Evolutionary conservation across 1,140 invertebrate genomes (phyloP).

Genomic region (Drosophila tropicalis): DNA sequence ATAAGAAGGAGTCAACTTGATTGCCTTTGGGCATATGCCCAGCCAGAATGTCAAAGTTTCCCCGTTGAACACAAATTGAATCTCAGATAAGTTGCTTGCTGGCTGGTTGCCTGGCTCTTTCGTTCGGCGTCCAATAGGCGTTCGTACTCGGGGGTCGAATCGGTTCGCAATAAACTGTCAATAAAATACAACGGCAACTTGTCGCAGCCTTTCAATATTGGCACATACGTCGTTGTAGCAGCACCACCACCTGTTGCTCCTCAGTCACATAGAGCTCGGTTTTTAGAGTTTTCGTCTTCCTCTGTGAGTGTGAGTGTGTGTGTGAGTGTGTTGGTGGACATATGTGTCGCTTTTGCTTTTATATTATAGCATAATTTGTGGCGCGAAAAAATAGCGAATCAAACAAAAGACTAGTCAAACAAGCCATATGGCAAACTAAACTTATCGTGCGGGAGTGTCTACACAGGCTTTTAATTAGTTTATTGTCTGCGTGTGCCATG

Average conservation of each 20-base stretch:
- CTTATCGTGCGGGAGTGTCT: conserved; percentile 25
- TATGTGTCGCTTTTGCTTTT: conserved; percentile 15
- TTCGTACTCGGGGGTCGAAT: conserved; percentile 23
- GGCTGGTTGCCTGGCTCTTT: conserved; percentile 29
- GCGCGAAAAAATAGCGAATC: conserved; percentile 41
- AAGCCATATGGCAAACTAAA: conserved; percentile 68
- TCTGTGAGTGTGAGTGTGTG: background rate
- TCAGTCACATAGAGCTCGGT: conserved; percentile 3
- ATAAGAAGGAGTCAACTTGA: background rate
- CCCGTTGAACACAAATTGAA: conserved; percentile 50
- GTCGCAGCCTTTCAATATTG: conserved; percentile 74
- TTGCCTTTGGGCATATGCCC: conserved; percentile 1
- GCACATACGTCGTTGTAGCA: conserved; percentile 63
- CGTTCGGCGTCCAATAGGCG: conserved; percentile 21
- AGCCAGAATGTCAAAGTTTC: background rate
- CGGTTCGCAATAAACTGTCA: conserved; percentile 48
- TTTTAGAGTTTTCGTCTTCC: background rate
- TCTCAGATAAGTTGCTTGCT: conserved; percentile 33
- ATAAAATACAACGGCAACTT: conserved; percentile 64
- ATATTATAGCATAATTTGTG: conserved; percentile 60
- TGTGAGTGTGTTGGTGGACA: conserved; percentile 15
- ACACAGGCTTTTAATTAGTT: conserved; percentile 39
- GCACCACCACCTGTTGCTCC: conserved; percentile 74
- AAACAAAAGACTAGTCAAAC: conserved; percentile 6
- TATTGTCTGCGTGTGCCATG: conserved; percentile 33